These are phyloP conservation scores for Lithophane ornitopus DNA, from an alignment of 2,888 invertebrate species.

Conservation along the genomic window DNA sequence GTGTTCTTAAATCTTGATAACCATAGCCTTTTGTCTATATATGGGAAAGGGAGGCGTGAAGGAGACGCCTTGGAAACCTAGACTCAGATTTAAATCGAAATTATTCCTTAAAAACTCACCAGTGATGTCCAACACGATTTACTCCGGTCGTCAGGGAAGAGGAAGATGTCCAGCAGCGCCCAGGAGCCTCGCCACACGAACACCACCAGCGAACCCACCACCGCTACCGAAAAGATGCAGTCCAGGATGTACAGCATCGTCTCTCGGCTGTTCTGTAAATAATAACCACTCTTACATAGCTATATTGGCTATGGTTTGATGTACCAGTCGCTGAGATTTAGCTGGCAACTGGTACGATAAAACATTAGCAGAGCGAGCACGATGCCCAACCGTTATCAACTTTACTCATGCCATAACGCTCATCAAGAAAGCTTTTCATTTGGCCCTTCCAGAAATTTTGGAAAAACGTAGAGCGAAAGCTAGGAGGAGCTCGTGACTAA, in stretches of 20 bases:
- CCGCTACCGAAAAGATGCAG: slow-evolving; percentile 95
- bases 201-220: slow-evolving; percentile 96
- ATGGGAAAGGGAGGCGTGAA: not conserved
- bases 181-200: slow-evolving; percentile 97
- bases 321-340: no score
- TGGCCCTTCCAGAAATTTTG: no score
- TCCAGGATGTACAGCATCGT: slow-evolving; percentile 94
- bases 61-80: not conserved
- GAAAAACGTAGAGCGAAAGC: no score
- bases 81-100: not conserved
- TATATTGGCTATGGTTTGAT: not conserved
- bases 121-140: slow-evolving; percentile 95
- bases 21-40: not conserved
- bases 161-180: slow-evolving; percentile 94
- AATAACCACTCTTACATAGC: slow-evolving; percentile 62
- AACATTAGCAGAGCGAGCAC: no score
- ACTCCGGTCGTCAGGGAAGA: slow-evolving; percentile 93
- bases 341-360: no score
- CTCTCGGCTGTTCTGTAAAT: slow-evolving; percentile 92
- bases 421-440: no score
- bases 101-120: slow-evolving; percentile 90
- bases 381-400: no score
- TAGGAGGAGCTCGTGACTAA: no score
- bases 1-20: not conserved
- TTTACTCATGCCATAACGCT: no score